Evolutionary conservation across 2,797 vertebrate genomes (phyloP), one percentile per base, ranked within the genome.

Genomic region (Acestrorhynchus altus): DNA sequence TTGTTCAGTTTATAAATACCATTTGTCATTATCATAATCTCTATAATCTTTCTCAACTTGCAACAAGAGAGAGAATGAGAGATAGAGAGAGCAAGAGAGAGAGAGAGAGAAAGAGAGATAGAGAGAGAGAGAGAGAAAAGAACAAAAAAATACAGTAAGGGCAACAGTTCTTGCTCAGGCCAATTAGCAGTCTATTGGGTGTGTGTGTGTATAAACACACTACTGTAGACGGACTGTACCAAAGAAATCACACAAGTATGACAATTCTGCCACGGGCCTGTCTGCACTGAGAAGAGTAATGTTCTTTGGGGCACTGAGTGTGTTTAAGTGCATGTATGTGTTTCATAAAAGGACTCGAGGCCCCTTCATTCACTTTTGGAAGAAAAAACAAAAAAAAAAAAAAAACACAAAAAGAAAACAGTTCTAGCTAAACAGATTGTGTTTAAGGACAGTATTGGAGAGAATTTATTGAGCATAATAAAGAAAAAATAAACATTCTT

Each of bases 1-100:
- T 90, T 88, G 82, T 77, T 86, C 74, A 73, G 56, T 85, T 91
- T 92, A 92, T 92, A 93, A 93, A 93, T 91, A 93, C 84, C 81
- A 79, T 84, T 84, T 79, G 56, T 88, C 87, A 88, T 87, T 86
- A 87, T 91, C 81, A 87, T 87, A 88, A 88, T 89, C 86, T 86
- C 91, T 86, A 89, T 90, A 83, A 77, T 91, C 84, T 89, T 85
- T 89, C 79, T 84, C 85, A 83, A 84, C 83, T 84, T 81, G 86
- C 83, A 82, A 86, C 73, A 82, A 84, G 83, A 80, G 78, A 83
- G 73, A 78, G 64, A 85, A 20, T n/a, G 18, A n/a, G 52, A 85
- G 82, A 80, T 76, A 83, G 72, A 79, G 60, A 87, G 83, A 78
- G 81, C 22, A 1, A 20, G 52, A 54, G 20, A 59, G 12, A n/a